A percentile compares a stretch with the other conserved stretches of the same genome.
phyloP scores from a whole-genome alignment of 2,113 vertebrate species.

The Nicator chloris region DNA sequence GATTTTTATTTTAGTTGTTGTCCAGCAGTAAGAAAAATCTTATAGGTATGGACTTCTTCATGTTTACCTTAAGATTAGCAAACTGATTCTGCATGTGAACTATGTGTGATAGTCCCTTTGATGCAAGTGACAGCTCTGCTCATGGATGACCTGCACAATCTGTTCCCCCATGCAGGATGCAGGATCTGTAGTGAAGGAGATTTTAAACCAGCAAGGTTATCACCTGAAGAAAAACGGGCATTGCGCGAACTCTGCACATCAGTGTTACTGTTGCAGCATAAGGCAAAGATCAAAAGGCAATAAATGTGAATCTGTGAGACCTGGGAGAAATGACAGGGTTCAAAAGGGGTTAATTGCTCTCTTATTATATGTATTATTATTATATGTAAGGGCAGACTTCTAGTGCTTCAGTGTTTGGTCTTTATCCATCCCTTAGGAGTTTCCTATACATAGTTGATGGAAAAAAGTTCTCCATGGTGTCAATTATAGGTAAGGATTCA shows the following conservation, averaged over 20 bases:
- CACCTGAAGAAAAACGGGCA: neutral
- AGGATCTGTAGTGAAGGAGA: neutral
- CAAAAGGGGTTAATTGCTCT: neutral
- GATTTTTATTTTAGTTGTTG: neutral
- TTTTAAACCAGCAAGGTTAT: neutral
- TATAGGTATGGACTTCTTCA: neutral
- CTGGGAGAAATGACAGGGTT: neutral
- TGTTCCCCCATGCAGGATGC: neutral
- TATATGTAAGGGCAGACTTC: neutral
- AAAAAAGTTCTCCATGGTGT: neutral
- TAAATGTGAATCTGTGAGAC: neutral
- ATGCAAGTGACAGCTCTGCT: neutral
- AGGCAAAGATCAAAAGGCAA: neutral
- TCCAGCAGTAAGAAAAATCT: neutral
- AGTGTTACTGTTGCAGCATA: rapidly evolving
- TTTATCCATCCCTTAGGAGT: neutral
- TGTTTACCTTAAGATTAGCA: neutral
- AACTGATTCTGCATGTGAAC: neutral
- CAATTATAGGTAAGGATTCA: neutral
- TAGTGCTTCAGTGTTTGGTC: neutral
- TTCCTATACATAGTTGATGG: neutral
- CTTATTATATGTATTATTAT: neutral
- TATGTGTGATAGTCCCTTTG: neutral
- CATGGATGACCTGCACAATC: neutral
- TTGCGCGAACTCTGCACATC: neutral